Evolutionary conservation across 64 coral and sea anemone genomes (phyloP), one percentile per base, ranked within the genome.

Genomic region (Pocillopora verrucosa): DNA sequence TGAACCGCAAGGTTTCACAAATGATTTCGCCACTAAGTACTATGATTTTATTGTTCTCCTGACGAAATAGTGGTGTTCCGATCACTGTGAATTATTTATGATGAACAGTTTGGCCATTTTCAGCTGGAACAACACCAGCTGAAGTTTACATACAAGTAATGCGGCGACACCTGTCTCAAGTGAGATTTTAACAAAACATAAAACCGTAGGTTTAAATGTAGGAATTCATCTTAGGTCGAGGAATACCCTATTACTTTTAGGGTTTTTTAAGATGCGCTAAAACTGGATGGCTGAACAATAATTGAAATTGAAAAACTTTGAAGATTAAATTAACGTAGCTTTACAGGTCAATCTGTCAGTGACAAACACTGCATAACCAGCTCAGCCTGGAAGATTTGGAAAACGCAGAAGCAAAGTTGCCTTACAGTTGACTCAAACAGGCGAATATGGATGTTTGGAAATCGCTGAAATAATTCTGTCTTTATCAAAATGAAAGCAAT

Each of bases 31-130:
- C 9, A 72, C 41, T 51, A 51, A n/a, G 82, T 51, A 58, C 70
- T 56, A 5, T 37, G 19, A 85, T 85, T 72, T 72, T 72, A 85
- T 70, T 72, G 13, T 65, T 83, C 63, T 5, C 7, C 58, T 30
- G 59, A 63, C 10, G 35, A 72, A 72, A 57, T 51, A 19, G 64
- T 72, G 56, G 69, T 37, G 19, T 11, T 72, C 68, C n/a, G 16
- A 24, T 72, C 64, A 13, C 16, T 56, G 5, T 85, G 20, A 85
- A 85, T 85, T 57, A 85, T 85, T 85, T n/a, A 85, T 26, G 20
- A 85, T 7, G 20, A 51, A 10, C 15, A 10, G 37, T 58, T 72
- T 70, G 13, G 82, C 82, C 38, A 34, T 72, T 51, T 5, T 72
- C 24, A 51, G 41, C 51, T 41, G 58, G 65, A 41, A 83, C 5